Evolutionary conservation across 2,797 vertebrate genomes (phyloP), one percentile per base, ranked within the genome.

Genomic region (Fistularia tabacaria): DNA sequence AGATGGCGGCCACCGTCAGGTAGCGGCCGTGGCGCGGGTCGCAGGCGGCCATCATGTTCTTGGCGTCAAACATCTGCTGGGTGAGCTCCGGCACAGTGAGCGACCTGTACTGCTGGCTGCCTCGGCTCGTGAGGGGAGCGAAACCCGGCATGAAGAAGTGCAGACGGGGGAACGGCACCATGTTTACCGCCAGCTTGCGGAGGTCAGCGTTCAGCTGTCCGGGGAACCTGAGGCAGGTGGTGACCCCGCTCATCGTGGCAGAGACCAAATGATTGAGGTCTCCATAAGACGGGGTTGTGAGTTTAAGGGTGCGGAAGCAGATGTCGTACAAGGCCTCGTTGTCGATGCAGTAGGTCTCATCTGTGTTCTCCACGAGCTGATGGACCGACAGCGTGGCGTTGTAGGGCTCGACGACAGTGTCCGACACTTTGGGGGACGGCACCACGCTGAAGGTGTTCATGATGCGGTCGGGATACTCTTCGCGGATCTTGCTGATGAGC

Each of bases 401-500:
- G 79, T 93, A 93, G 40, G 92, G 92, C 88, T 93, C 92, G 0
- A 93, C 92, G 0, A 93, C 92, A 0, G 91, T 92, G 81, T 92
- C 92, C 0, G 92, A 93, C 40, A 93, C 92, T 79, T 92, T 93
- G 1, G 92, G 92, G 0, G 92, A 93, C 25, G 92, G 92, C 63
- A 93, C 91, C 48, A 93, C 90, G 0, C 91, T 92, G 69, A 92
- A 93, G 7, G 91, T 92, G 85, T 91, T 91, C 91, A 93, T 92
- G 66, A 93, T 93, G 14, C 91, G 90, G 80, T 93, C 91, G 9
- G 47, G 47, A 25, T 94, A 97, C 75, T 97, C 95, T 73, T 97
- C 94, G 0, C 95, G 92, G 82, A 97, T 95, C 76, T 96, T 98
- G 87, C 93, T 95, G 82, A 98, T 96, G 9, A 96, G 90, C 11